Percentiles rank a stretch among this genome's conserved stretches.
These are phyloP conservation scores for Chlamydotis undulata DNA, from an alignment of 2,113 vertebrate species.

Conservation along the genomic window DNA sequence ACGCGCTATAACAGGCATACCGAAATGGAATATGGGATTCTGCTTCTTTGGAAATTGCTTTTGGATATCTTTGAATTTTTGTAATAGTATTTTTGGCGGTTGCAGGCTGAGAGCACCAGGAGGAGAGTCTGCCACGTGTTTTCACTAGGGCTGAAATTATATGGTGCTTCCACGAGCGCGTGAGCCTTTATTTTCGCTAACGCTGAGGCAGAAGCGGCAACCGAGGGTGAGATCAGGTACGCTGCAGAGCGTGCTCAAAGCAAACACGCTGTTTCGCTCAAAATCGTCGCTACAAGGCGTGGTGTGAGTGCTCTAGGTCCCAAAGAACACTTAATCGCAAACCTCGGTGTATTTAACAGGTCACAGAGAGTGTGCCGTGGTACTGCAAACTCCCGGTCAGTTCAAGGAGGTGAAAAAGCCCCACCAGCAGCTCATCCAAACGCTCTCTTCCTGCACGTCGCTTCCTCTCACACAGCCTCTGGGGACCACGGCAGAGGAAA, in stretches of 20 bases:
- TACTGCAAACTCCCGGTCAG: fast-evolving
- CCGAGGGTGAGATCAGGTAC: neutral
- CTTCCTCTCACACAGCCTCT: neutral
- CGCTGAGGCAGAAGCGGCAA: neutral
- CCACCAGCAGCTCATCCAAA: neutral
- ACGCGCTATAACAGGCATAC: neutral
- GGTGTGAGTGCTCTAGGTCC: neutral
- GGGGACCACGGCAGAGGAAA: neutral
- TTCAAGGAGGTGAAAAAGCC: neutral
- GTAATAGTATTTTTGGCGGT: neutral
- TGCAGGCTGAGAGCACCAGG: neutral
- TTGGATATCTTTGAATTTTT: conserved; percentile 16
- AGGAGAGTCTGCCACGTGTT: neutral
- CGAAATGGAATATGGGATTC: conserved; percentile 15
- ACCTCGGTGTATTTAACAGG: neutral
- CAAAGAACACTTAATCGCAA: neutral
- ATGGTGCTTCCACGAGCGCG: neutral
- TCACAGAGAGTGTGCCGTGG: neutral
- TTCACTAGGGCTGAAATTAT: neutral
- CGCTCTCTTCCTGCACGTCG: neutral
- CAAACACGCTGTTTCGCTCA: neutral
- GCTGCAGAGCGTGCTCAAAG: neutral
- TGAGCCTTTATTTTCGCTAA: neutral
- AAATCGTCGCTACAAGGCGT: neutral
- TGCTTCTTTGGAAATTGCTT: conserved; percentile 40